Base-by-base conservation (phyloP, 30 jellyfish, hydroid and myxozoan species). In the Aurelia coerulea region DNA sequence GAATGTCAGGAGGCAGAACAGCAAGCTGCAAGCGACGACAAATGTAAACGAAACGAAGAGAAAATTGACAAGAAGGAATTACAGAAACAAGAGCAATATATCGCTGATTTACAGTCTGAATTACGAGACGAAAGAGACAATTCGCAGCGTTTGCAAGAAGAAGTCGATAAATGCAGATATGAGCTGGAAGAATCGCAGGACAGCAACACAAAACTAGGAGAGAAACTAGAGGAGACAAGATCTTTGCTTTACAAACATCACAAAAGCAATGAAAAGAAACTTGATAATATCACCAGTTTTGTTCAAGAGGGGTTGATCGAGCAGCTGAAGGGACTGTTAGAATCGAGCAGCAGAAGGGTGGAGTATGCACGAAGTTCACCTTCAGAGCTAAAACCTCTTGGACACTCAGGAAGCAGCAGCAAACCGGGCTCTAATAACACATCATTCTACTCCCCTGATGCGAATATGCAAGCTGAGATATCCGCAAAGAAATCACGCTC, bases 211-310 rank as follows among this genome's bases (percentile, higher is more conserved):
- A 35, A 73, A 32, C 78, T 84, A 0, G 41, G 73, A 34, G 93
- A 64, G 34, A 84, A 73, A 42, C 85, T 84, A 14, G 93, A 84
- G 39, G 93, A 84, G 42, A 59, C 66, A 15, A 69, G 76, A 65
- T 13, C 88, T 13, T 10, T 84, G 88, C 70, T 84, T 17, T n/a
- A 46, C 63, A 84, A 84, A 59, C 88, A 84, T 63, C 81, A 74
- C 52, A 84, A 74, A 54, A 84, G 88, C 83, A 84, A 67, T 52
- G 93, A 84, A 52, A 84, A 74, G 87, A 84, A 84, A 52, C 85
- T 84, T 34, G 93, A 84, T 64, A 50, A 18, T 1, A 74, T 84
- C 6, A 31, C 75, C 76, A 50, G 42, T 32, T 64, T 8, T 59
- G 18, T 84, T 66, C 84, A 84, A 68, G 84, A 84, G 18, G 93